A percentile compares a stretch with the other conserved stretches of the same genome.
These are phyloP conservation scores for Distichodus sexfasciatus DNA, from an alignment of 2,797 vertebrate genomes.

Conservation along the genomic window DNA sequence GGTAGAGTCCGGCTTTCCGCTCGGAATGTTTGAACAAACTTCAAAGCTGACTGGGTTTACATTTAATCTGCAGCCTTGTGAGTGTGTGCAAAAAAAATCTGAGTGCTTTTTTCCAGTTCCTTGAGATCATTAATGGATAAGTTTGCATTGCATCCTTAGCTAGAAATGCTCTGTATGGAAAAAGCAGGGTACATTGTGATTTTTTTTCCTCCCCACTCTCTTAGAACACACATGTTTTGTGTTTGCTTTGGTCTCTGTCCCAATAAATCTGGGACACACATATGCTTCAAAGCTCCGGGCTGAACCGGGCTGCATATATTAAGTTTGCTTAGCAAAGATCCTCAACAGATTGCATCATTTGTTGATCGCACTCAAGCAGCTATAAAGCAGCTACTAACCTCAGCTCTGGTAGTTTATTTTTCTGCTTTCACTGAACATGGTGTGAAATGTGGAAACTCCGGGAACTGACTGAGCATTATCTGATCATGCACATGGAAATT, in stretches of 20 bases:
- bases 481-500: too few relatives aligned
- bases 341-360: too few relatives aligned
- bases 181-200: not conserved
- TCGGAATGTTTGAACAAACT: conserved; percentile 50
- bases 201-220: not conserved
- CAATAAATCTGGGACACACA: not conserved
- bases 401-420: too few relatives aligned
- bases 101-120: too few relatives aligned
- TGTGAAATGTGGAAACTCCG: too few relatives aligned
- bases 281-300: not conserved
- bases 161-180: conserved; percentile 9
- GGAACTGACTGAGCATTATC: too few relatives aligned
- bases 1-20: conserved; percentile 26
- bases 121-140: conserved; percentile 9
- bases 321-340: too few relatives aligned
- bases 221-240: not conserved
- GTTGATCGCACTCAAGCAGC: too few relatives aligned
- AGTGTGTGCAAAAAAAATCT: too few relatives aligned
- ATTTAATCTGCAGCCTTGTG: conserved; percentile 11
- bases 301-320: too few relatives aligned
- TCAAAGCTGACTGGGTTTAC: conserved; percentile 43
- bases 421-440: too few relatives aligned
- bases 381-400: too few relatives aligned
- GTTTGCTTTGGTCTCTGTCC: not conserved
- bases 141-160: not conserved